Conservation (phyloP, 1,140 invertebrate species). For the Tetranychus cinnabarinus region DNA sequence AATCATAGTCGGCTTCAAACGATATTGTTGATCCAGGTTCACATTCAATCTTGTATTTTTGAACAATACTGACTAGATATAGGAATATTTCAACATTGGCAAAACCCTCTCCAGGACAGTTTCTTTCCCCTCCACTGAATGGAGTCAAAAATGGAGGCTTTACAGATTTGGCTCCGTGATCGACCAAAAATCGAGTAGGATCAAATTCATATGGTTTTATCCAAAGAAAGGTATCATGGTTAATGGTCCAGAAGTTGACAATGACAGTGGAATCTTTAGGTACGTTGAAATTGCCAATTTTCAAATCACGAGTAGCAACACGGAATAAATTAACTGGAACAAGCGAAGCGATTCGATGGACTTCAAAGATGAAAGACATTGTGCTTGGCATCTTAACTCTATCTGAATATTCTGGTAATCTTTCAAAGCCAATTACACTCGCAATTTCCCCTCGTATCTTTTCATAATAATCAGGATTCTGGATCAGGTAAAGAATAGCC, state of each 20-base stretch:
- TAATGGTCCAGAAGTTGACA: conserved; percentile 36
- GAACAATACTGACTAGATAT: conserved; percentile 48
- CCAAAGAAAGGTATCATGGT: conserved; percentile 39
- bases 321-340: conserved; percentile 9
- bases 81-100: conserved; percentile 63
- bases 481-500: conserved; percentile 16
- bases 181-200: conserved; percentile 33
- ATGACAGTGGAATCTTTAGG: conserved; percentile 27
- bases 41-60: conserved; percentile 26
- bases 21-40: too few relatives aligned
- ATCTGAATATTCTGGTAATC: conserved; percentile 12
- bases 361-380: conserved; percentile 14
- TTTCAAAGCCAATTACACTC: conserved; percentile 11
- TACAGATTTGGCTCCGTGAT: conserved; percentile 14
- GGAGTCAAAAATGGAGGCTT: conserved; percentile 14
- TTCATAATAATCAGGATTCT: conserved; percentile 19
- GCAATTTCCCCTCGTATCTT: conserved; percentile 18
- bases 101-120: conserved; percentile 60
- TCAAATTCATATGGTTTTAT: conserved; percentile 39
- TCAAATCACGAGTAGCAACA: not conserved
- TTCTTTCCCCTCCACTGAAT: conserved; percentile 37
- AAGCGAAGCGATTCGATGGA: conserved; percentile 12
- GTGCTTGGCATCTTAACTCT: conserved; percentile 12
- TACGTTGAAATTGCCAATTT: conserved; percentile 4
- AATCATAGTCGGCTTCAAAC: too few relatives aligned